Conservation (phyloP, 2,113 vertebrate species). For the Phylloscopus whistleri region DNA sequence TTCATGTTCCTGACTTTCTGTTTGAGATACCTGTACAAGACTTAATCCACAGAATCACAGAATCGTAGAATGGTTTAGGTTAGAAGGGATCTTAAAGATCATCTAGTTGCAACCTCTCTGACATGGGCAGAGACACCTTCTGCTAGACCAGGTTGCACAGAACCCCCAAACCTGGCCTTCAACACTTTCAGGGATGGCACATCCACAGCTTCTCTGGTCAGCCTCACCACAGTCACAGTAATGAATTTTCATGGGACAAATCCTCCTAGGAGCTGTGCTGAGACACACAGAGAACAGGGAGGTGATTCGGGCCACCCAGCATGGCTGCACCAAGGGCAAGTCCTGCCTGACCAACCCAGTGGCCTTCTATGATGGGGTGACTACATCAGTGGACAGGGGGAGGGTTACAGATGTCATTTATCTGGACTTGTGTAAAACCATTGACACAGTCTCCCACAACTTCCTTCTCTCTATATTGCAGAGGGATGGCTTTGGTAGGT, state of each 20-base stretch:
- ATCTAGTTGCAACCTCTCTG: neutral
- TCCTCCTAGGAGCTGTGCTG: neutral
- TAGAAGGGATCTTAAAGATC: neutral
- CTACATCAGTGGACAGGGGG: neutral
- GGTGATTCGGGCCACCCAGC: neutral
- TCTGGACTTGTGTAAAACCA: neutral
- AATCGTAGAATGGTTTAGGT: neutral
- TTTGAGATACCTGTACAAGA: neutral
- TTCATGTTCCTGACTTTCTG: neutral
- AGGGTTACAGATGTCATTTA: neutral
- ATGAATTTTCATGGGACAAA: neutral
- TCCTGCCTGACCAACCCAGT: neutral
- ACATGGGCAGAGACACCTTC: neutral
- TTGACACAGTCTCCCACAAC: neutral
- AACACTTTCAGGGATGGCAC: neutral
- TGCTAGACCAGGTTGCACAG: neutral
- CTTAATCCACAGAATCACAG: neutral
- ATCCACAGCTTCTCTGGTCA: neutral
- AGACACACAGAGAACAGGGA: neutral
- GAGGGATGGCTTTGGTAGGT: neutral
- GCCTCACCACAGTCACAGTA: neutral
- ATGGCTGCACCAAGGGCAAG: neutral
- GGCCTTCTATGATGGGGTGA: neutral
- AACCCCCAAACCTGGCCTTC: neutral
- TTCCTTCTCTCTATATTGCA: neutral